Conservation (phyloP, 2,888 invertebrate genomes). For the Nowickia ferox region DNA sequence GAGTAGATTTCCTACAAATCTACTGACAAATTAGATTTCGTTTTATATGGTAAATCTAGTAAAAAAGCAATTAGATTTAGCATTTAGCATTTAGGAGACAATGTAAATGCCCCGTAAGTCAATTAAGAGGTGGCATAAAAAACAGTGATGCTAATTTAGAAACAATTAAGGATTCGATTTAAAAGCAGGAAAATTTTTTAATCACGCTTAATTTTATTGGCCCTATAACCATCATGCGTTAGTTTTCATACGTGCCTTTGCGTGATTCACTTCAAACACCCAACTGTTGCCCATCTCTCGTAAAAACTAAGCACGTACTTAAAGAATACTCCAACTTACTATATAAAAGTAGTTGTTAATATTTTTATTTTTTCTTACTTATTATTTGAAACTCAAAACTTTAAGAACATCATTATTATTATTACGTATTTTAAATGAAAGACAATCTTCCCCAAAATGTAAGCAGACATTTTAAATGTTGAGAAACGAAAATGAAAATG, state of each 20-base stretch:
- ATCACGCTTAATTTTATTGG: too few relatives aligned
- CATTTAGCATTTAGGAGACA: too few relatives aligned
- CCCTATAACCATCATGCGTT: not conserved
- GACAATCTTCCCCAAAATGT: conserved; percentile 29
- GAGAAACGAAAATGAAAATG: conserved; percentile 34
- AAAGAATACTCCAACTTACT: conserved; percentile 6
- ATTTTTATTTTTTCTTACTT: not conserved
- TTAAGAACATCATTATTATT: conserved; percentile 48
- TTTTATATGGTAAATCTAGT: too few relatives aligned
- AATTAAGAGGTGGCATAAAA: too few relatives aligned
- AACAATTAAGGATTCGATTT: too few relatives aligned
- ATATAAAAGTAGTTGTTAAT: not conserved
- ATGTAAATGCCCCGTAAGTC: too few relatives aligned
- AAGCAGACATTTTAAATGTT: conserved; percentile 23
- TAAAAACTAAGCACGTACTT: conserved; percentile 15
- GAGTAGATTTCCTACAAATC: too few relatives aligned
- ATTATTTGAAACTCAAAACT: conserved; percentile 60
- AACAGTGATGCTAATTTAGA: too few relatives aligned
- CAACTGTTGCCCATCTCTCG: not conserved
- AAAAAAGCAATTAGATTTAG: too few relatives aligned
- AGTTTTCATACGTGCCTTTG: not conserved
- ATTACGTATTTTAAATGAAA: conserved; percentile 2
- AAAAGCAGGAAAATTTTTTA: too few relatives aligned
- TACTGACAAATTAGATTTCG: too few relatives aligned
- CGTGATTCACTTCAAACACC: not conserved